These are phyloP conservation scores for Prunella fulvescens DNA, from an alignment of 2,113 vertebrate genomes.

Conservation along the genomic window DNA sequence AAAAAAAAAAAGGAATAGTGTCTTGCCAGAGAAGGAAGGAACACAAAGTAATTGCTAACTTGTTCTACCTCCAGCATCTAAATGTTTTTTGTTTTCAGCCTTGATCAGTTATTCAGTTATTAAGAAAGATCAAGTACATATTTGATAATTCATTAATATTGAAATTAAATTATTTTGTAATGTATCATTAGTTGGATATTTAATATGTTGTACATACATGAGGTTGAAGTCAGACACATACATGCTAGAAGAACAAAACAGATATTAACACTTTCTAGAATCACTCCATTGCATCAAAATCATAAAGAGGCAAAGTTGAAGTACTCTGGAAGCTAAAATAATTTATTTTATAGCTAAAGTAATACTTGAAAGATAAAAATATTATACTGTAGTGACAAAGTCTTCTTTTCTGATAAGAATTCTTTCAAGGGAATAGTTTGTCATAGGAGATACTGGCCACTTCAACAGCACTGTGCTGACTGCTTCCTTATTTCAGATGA, in stretches of 20 bases:
- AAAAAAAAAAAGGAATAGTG: accelerated
- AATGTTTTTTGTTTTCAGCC: neutral
- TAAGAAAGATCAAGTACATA: neutral
- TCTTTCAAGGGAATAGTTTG: neutral
- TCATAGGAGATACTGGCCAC: neutral
- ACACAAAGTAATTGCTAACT: neutral
- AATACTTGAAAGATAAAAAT: neutral
- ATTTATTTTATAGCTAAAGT: neutral
- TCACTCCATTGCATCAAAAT: neutral
- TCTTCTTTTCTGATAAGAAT: neutral
- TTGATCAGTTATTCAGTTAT: neutral
- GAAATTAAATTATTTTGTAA: neutral
- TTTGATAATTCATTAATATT: neutral
- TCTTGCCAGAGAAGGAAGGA: neutral
- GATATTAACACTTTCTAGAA: neutral
- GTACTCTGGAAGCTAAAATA: neutral
- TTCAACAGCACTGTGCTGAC: neutral
- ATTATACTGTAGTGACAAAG: neutral
- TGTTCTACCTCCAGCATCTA: neutral
- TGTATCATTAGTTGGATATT: neutral
- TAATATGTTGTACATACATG: neutral
- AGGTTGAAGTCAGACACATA: neutral
- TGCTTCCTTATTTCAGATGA: neutral
- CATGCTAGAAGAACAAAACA: neutral
- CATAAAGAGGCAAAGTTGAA: neutral